Conservation (phyloP, 2,888 invertebrate species). For the Zhuqinia jingwanae region DNA sequence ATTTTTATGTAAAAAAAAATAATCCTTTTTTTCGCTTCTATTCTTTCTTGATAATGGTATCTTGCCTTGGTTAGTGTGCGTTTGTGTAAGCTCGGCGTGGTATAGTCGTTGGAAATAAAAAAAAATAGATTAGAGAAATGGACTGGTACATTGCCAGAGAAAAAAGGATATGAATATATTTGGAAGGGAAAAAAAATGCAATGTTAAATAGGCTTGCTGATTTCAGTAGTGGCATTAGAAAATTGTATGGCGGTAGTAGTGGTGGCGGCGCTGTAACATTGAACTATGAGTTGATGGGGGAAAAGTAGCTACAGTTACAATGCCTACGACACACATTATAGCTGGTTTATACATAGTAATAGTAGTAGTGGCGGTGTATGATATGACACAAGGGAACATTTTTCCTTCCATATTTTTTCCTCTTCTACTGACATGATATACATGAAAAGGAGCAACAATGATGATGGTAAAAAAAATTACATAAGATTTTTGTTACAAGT, state of each 20-base stretch:
- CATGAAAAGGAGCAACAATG: no score
- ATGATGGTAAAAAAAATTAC: no score
- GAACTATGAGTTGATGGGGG: neutral
- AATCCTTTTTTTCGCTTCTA: neutral
- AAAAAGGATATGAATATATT: neutral
- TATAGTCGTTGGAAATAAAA: neutral
- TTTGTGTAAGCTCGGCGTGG: neutral
- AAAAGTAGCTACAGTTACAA: no score
- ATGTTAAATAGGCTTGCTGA: neutral
- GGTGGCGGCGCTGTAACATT: neutral
- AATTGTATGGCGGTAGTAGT: neutral
- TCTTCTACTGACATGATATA: no score
- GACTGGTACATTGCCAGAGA: neutral
- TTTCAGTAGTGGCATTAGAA: neutral
- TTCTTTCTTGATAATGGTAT: neutral
- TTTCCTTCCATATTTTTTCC: no score
- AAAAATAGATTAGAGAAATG: no score
- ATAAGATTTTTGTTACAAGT: no score
- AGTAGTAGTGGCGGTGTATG: no score
- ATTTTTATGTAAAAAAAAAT: slow-evolving; percentile 10
- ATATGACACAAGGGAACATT: no score
- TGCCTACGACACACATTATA: no score
- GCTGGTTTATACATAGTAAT: no score
- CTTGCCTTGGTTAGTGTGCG: neutral
- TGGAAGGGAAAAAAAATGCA: neutral